A percentile compares a stretch with the other conserved stretches of the same genome.
phyloP scores from a whole-genome alignment of 2,797 vertebrate species.

The Poeciliopsis gracilis region DNA sequence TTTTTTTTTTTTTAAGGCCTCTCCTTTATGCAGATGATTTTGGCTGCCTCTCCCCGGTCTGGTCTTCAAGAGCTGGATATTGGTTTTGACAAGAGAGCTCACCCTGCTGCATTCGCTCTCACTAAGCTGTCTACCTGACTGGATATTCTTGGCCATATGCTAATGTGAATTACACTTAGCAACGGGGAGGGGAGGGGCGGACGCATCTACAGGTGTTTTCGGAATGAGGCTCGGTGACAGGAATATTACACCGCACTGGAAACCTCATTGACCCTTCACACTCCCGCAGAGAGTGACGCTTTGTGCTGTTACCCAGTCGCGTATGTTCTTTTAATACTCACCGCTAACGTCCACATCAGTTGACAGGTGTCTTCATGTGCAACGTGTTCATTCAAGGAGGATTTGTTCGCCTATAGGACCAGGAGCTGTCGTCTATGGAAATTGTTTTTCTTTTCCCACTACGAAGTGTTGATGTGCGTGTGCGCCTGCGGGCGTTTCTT shows the following conservation, averaged over 20 bases:
- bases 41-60: slow-evolving; percentile 68
- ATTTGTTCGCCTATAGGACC: slow-evolving; percentile 40
- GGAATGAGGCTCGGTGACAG: slow-evolving; percentile 59
- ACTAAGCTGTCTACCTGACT: slow-evolving; percentile 59
- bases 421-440: slow-evolving; percentile 38
- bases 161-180: slow-evolving; percentile 63
- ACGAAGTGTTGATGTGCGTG: slow-evolving; percentile 22
- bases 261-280: slow-evolving; percentile 61
- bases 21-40: slow-evolving; percentile 77
- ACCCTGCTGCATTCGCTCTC: slow-evolving; percentile 70
- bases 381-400: slow-evolving; percentile 41
- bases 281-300: slow-evolving; percentile 43
- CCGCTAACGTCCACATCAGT: slow-evolving; percentile 51
- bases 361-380: slow-evolving; percentile 34
- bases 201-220: slow-evolving; percentile 69
- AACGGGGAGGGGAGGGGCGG: slow-evolving; percentile 38
- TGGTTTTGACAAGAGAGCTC: slow-evolving; percentile 74
- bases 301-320: slow-evolving; percentile 42
- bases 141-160: slow-evolving; percentile 66
- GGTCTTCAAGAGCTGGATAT: slow-evolving; percentile 74
- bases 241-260: slow-evolving; percentile 51
- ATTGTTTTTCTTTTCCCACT: slow-evolving; percentile 1
- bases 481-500: slow-evolving; percentile 9
- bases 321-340: slow-evolving; percentile 44
- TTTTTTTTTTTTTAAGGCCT: slow-evolving; percentile 69